Evolutionary conservation across 2,113 vertebrate genomes (phyloP).

Genomic region (Oplegnathus fasciatus): DNA sequence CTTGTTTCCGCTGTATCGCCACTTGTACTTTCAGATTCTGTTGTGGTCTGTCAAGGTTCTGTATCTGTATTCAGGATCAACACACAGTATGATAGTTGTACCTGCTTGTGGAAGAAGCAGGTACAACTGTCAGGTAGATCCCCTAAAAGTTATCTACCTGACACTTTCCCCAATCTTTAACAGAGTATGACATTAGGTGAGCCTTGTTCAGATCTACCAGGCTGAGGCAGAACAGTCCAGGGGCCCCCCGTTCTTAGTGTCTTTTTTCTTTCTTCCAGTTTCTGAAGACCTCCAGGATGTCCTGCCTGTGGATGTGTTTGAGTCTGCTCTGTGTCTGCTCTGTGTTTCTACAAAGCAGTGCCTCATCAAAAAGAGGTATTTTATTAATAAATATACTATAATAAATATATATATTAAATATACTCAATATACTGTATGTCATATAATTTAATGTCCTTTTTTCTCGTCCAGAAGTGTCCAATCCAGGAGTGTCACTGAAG

Average conservation of each 20-base stretch:
- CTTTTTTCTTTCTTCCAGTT: not conserved
- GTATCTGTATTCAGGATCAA: no score
- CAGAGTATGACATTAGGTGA: not conserved
- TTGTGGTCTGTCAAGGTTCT: no score
- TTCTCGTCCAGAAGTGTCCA: not conserved
- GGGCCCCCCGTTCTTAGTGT: not conserved
- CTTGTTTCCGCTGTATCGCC: no score
- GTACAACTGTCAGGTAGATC: no score
- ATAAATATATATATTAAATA: no score
- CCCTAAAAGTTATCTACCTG: no score
- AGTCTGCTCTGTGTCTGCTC: constrained; percentile 8
- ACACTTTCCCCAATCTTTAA: not conserved
- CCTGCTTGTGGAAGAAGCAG: no score
- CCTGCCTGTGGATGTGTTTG: not conserved
- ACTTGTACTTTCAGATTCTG: no score
- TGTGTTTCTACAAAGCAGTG: not conserved
- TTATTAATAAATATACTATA: not conserved
- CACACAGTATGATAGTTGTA: no score
- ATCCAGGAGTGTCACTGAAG: not conserved
- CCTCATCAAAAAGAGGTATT: not conserved
- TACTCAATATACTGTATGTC: not conserved
- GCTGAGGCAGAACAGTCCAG: not conserved
- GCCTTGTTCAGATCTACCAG: not conserved
- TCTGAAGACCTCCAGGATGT: constrained; percentile 32
- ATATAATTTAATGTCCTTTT: not conserved